Evolutionary conservation across 2,797 vertebrate genomes (phyloP).

Genomic region (Sebastes hopkinsi): DNA sequence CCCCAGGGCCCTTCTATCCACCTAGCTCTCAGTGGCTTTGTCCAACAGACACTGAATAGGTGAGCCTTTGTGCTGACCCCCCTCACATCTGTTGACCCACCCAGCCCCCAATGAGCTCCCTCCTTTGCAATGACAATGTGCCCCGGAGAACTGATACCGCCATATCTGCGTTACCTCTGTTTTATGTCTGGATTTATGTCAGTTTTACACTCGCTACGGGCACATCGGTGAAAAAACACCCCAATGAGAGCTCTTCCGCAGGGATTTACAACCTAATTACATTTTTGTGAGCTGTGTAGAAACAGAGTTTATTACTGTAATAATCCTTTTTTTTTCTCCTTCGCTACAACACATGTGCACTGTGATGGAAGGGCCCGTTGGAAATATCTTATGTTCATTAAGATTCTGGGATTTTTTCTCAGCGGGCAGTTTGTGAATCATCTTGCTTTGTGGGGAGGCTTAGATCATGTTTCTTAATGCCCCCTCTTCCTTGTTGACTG

Average conservation of each 20-base stretch:
- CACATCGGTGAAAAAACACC: slow-evolving; percentile 40
- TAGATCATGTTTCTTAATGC: slow-evolving; percentile 75
- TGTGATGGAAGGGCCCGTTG: slow-evolving; percentile 45
- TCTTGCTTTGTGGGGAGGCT: slow-evolving; percentile 61
- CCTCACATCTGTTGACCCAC: slow-evolving; percentile 83
- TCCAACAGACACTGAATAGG: slow-evolving; percentile 86
- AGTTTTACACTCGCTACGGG: slow-evolving; percentile 51
- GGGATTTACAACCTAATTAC: slow-evolving; percentile 44
- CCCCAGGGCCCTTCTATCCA: slow-evolving; percentile 76
- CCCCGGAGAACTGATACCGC: slow-evolving; percentile 76
- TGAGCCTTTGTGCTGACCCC: slow-evolving; percentile 84
- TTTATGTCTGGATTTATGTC: slow-evolving; percentile 60
- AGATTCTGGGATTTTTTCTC: slow-evolving; percentile 64
- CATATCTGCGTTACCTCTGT: slow-evolving; percentile 66
- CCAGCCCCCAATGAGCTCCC: slow-evolving; percentile 79
- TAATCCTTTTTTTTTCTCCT: slow-evolving; percentile 5
- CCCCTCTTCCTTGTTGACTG: slow-evolving; percentile 65
- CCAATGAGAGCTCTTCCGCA: slow-evolving; percentile 10
- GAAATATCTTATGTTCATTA: slow-evolving; percentile 70
- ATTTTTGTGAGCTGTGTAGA: slow-evolving; percentile 32
- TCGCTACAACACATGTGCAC: slow-evolving; percentile 8
- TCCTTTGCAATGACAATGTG: slow-evolving; percentile 73
- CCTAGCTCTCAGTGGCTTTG: slow-evolving; percentile 79
- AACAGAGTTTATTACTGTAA: slow-evolving; percentile 18
- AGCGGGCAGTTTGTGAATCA: slow-evolving; percentile 62